Evolutionary conservation across 30 jellyfish, hydroid and myxozoan genomes (phyloP), one percentile per base, ranked within the genome.

Genomic region (Catostylus mosaicus): DNA sequence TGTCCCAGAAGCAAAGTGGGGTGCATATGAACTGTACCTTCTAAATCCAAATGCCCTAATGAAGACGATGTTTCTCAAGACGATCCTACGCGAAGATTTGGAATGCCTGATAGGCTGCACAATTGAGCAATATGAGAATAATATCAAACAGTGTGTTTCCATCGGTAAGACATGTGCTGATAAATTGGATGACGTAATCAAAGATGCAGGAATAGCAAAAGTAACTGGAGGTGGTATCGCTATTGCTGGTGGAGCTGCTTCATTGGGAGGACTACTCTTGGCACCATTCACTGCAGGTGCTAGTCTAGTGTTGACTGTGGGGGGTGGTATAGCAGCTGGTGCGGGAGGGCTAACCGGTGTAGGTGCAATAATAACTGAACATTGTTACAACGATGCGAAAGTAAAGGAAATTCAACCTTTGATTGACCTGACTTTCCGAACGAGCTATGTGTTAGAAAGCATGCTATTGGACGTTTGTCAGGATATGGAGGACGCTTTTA

Each of bases 251-350:
- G 76, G 87, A 8, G 20, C 63, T 19, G 63, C 37, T 23, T 30
- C 76, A 29, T 2, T 75, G 30, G 33, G 23, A 7, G 87, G 87
- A 30, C 5, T 75, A 12, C 33, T 34, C 46, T 19, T 75, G 27
- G 87, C 87, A 57, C 78, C 61, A 30, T 51, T 51, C 35, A 48
- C 77, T 27, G 87, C 76, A 3, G 87, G 87, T 27, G 37, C 40
- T 18, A 75, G 87, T 31, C 79, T 75, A 2, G 59, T 14, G 2
- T 52, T 75, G 87, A 75, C 87, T 7, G 87, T 7, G 3, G 79
- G 79, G 19, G 87, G 76, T 29, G 87, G 79, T 50, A n/a, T 34
- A 9, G 37, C 51, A 4, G 87, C 87, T 47, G 78, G 87, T 51
- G 87, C 77, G 48, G 87, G 75, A 34, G 87, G 87, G 37, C 30